These are phyloP conservation scores for Struthio camelus DNA, from an alignment of 2,113 vertebrate species.

Conservation along the genomic window DNA sequence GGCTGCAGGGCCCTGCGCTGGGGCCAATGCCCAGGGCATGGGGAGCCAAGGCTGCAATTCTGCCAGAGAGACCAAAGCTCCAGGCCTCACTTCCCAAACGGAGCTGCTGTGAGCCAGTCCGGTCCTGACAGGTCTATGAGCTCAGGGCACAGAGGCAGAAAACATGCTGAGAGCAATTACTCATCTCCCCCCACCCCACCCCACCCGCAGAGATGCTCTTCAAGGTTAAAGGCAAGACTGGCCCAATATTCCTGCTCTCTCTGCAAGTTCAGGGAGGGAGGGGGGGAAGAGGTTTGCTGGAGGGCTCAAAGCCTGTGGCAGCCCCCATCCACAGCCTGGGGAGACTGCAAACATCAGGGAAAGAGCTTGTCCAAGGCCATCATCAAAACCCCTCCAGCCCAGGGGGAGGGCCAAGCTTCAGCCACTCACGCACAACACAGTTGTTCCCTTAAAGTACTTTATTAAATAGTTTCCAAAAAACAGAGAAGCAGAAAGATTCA, in stretches of 20 bases:
- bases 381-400: neutral
- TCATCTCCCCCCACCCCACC: too few species aligned
- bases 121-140: too few species aligned
- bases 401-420: neutral
- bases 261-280: neutral
- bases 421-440: fast-evolving
- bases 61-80: neutral
- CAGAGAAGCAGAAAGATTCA: constrained; percentile 47
- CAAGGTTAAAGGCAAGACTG: neutral
- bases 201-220: neutral
- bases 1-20: too few species aligned
- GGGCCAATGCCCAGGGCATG: too few species aligned
- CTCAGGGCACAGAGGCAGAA: neutral
- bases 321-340: neutral
- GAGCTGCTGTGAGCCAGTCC: too few species aligned
- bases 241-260: neutral
- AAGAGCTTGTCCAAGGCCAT: neutral
- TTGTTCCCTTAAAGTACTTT: constrained; percentile 59
- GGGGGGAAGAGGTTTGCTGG: neutral
- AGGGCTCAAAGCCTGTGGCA: neutral
- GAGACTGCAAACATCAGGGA: neutral
- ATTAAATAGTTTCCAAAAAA: constrained; percentile 73
- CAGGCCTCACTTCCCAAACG: too few species aligned
- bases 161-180: too few species aligned
- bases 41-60: too few species aligned